A percentile compares a stretch with the other conserved stretches of the same genome.
Evolutionary conservation across 2,797 vertebrate genomes (phyloP).

Genomic region (Anas bernieri): DNA sequence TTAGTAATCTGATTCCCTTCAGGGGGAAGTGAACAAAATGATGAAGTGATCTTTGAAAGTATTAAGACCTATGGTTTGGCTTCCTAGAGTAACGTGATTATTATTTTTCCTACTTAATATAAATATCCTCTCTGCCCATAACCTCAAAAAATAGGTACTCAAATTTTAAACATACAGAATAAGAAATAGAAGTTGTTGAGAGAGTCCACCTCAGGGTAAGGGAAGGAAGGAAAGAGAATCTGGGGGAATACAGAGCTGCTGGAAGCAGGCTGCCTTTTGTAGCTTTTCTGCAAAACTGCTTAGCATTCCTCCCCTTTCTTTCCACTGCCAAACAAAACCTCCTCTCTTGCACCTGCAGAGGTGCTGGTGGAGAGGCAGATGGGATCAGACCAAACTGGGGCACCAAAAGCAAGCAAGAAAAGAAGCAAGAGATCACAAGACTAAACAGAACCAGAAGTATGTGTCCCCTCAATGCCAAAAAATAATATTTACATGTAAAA

Average conservation of each 20-base stretch:
- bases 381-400: not conserved
- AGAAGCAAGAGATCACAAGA: not conserved
- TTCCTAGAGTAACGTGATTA: constrained; percentile 14
- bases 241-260: not conserved
- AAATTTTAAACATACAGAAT: not conserved
- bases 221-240: not conserved
- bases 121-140: not conserved
- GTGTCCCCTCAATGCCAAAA: not conserved
- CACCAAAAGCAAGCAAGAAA: not conserved
- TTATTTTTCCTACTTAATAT: not conserved
- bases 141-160: not conserved
- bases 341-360: not conserved
- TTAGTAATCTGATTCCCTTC: constrained; percentile 17
- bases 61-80: not conserved
- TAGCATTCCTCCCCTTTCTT: not conserved
- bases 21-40: not conserved
- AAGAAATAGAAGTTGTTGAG: not conserved
- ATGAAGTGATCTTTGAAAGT: constrained; percentile 45
- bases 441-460: not conserved
- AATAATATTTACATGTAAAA: not conserved
- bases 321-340: not conserved
- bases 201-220: not conserved
- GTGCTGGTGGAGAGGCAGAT: not conserved
- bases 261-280: not conserved
- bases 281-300: not conserved